Evolutionary conservation across 1,140 invertebrate genomes (phyloP), one percentile per base, ranked within the genome.

Genomic region (Drosophila setifemur): DNA sequence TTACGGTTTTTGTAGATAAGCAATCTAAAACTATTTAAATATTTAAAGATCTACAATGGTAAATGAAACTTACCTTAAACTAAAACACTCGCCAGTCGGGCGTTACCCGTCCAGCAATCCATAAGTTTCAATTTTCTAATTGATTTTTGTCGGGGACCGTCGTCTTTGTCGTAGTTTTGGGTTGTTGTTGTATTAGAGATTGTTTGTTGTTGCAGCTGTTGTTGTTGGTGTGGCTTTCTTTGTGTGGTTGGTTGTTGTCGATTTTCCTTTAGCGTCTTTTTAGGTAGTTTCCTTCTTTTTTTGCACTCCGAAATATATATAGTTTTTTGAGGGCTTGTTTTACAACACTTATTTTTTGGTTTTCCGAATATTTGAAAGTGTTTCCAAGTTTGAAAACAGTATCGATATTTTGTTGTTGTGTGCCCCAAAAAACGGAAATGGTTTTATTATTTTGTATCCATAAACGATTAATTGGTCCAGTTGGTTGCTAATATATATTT

Each of bases 41-140:
- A 21, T 9, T 25, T 9, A n/a, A 7, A 4, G 5, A 19, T 18
- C 8, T 3, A 8, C 7, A 6, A 25, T 14, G 0, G n/a, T n/a
- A 44, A 31, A 5, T 23, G 7, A 6, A 43, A 88, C 89, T 90
- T 45, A 90, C 89, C 89, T 90, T 90, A 90, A 90, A 89, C 88
- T 90, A 90, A 88, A 90, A 90, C 88, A 89, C 89, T 90, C 89
- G 89, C 89, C 89, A 90, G 89, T 90, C 89, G 89, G 89, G 89
- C 89, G 89, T 90, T 89, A 90, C 89, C 89, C 89, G 89, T 90
- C 89, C 89, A 90, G 89, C 89, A 90, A 90, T 90, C 89, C 89
- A 90, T 90, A 90, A 90, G 88, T 90, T 88, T 61, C 55, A 90
- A 82, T 85, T 77, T 78, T 90, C 89, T 70, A 79, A 85, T 90